These are phyloP conservation scores for Priapulus caudatus DNA, from an alignment of 2,888 invertebrate genomes.

Conservation along the genomic window DNA sequence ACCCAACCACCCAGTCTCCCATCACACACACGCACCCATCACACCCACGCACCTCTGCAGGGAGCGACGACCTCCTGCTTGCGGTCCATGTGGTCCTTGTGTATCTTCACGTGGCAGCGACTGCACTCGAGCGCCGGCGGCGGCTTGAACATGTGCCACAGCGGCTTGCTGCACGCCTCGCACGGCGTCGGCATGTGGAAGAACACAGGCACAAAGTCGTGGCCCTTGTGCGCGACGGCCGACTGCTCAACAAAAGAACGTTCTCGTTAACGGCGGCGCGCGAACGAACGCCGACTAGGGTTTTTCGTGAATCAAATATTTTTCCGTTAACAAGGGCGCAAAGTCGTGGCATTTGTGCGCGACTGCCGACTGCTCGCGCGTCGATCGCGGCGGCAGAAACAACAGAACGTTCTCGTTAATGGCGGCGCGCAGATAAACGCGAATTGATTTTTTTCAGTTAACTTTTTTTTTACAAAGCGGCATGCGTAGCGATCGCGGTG, in stretches of 20 bases:
- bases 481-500: too few relatives aligned
- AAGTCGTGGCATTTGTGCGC: too few relatives aligned
- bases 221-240: constrained; percentile 67
- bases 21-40: too few relatives aligned
- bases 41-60: constrained; percentile 61
- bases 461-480: too few relatives aligned
- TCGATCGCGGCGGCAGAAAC: too few relatives aligned
- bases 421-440: too few relatives aligned
- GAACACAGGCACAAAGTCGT: constrained; percentile 88
- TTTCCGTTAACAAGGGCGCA: not conserved
- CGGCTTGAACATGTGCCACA: constrained; percentile 96
- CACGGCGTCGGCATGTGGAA: constrained; percentile 97
- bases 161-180: constrained; percentile 89
- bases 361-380: too few relatives aligned
- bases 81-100: constrained; percentile 86
- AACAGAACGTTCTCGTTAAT: too few relatives aligned
- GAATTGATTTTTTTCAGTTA: too few relatives aligned
- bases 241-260: not conserved
- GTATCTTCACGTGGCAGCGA: constrained; percentile 91
- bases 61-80: constrained; percentile 76
- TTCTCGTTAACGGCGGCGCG: too few relatives aligned
- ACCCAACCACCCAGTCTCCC: too few relatives aligned
- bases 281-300: constrained; percentile 28
- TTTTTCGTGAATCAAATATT: constrained; percentile 15
- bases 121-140: constrained; percentile 94